Base-by-base conservation (phyloP, 2,888 invertebrate genomes). In the Polydrusus cervinus region DNA sequence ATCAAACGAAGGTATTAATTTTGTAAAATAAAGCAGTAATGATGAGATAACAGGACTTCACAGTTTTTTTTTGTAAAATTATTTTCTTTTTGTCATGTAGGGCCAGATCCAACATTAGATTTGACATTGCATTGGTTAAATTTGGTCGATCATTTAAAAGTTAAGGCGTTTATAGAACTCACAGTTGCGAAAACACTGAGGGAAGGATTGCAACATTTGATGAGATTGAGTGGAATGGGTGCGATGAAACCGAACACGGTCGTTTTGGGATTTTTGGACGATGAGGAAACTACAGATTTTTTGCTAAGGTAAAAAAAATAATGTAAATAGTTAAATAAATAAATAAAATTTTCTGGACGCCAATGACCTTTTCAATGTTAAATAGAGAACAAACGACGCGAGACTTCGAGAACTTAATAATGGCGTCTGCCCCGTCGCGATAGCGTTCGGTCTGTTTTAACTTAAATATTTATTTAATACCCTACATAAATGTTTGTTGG, bases 171-270 rank as follows among this genome's bases (percentile, higher is more conserved):
- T 87, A 94, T 97, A 0, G 99, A 99, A 88, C 88, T 99, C 9
- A 98, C 98, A 0, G 89, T 98, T 10, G 94, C 97, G 0, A 89
- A 91, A 71, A 92, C 93, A 0, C 93, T 99, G 0, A 90, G 98
- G 0, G 94, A 95, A 80, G 99, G 99, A 2, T 91, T 98, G 53
- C 95, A 96, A 75, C 98, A 99, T 87, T 89, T 99, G 78, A 92
- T 96, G 62, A 90, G 98, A 38, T 88, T 98, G 75, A 93, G 97
- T 0, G 99, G 99, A 3, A 92, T 99, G 85, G 99, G 99, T 0
- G 99, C 99, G 13, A 99, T 99, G 99, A 99, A 99, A 86, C 98
- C 99, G 0, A 99, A 99, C 85, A 99, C 99, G 0, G 96, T 99
- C 74, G 91, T 99, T 43, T 89, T 99, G 57, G 99, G 99, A 16